Base-by-base conservation (phyloP, 2,888 invertebrate genomes). In the Merodon equestris region DNA sequence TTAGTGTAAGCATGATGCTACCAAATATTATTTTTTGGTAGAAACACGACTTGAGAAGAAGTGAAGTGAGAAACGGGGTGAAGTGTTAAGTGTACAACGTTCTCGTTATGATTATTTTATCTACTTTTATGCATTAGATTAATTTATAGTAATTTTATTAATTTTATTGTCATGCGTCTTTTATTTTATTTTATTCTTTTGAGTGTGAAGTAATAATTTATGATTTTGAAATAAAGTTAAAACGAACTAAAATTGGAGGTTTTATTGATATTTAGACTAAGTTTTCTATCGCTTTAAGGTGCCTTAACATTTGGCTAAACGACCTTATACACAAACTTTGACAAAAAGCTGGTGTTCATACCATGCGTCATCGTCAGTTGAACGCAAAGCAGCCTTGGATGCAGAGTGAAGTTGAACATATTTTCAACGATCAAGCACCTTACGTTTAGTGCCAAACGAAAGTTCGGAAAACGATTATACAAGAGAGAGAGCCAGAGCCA, bases 81-180 rank as follows among this genome's bases (percentile, higher is more conserved):
- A 34, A 34, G 44, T 53, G 27, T 15, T 36, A 34, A 34, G 12
- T 7, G 38, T 13, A 50, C 36, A 57, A 34, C 12, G 45, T 61
- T 13, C 17, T 44, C 27, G 2, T 27, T 27, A 27, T 27, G 2
- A 27, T 27, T 27, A 27, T 40, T 40, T 47, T 63, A 40, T 15
- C 27, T 50, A 58, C 45, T 63, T 50, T 56, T 67, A n/a, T 50
- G 57, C 51, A 70, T 57, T 63, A 75, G 68, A 40, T 53, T 75
- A 61, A 74, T 74, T 74, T 74, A 67, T 74, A 54, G 27, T 61
- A 56, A 51, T 56, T 9, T 60, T 50, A 63, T 42, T 61, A 56
- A 51, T 56, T 9, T 60, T 50, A 63, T 42, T 71, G 63, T 63
- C 63, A 70, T 61, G 48, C 42, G 17, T 61, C 53, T 70, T 58